A percentile compares a stretch with the other conserved stretches of the same genome.
Conservation (phyloP, 2,888 invertebrate species). For the Eustalomyia histrio region DNA sequence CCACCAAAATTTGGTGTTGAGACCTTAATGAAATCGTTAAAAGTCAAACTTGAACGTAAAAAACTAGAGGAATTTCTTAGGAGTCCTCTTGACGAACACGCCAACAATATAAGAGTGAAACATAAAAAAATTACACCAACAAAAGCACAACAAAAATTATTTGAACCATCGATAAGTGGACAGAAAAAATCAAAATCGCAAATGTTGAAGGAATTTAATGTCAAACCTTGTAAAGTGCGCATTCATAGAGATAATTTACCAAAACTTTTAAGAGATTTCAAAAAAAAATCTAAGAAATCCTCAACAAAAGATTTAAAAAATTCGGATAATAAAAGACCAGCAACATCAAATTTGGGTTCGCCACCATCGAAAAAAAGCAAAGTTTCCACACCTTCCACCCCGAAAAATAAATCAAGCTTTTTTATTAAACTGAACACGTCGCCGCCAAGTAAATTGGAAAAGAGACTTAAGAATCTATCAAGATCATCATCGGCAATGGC, state of each 20-base stretch:
- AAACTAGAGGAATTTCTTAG: slow-evolving; percentile 52
- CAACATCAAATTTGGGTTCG: neutral
- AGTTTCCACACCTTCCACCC: neutral
- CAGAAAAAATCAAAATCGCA: slow-evolving; percentile 38
- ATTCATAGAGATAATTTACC: slow-evolving; percentile 62
- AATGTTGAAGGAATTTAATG: slow-evolving; percentile 51
- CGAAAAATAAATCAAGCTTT: slow-evolving; percentile 54
- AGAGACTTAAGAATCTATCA: slow-evolving; percentile 33
- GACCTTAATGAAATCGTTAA: slow-evolving; percentile 57
- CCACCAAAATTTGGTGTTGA: slow-evolving; percentile 57
- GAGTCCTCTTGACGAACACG: slow-evolving; percentile 27
- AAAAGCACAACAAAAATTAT: slow-evolving; percentile 68
- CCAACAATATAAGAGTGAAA: slow-evolving; percentile 26
- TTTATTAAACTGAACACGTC: slow-evolving; percentile 58
- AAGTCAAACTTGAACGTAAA: slow-evolving; percentile 66
- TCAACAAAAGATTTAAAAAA: neutral
- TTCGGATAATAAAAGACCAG: slow-evolving; percentile 22
- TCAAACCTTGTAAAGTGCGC: slow-evolving; percentile 65
- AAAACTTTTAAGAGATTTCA: slow-evolving; percentile 50
- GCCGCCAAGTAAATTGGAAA: slow-evolving; percentile 35
- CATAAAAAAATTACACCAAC: slow-evolving; percentile 61
- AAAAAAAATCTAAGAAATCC: slow-evolving; percentile 25
- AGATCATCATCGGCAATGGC: slow-evolving; percentile 43
- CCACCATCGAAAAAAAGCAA: slow-evolving; percentile 57
- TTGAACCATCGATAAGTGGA: slow-evolving; percentile 52